Evolutionary conservation across 1,140 invertebrate genomes (phyloP), one percentile per base, ranked within the genome.

Genomic region (Lordiphosa stackelbergi): DNA sequence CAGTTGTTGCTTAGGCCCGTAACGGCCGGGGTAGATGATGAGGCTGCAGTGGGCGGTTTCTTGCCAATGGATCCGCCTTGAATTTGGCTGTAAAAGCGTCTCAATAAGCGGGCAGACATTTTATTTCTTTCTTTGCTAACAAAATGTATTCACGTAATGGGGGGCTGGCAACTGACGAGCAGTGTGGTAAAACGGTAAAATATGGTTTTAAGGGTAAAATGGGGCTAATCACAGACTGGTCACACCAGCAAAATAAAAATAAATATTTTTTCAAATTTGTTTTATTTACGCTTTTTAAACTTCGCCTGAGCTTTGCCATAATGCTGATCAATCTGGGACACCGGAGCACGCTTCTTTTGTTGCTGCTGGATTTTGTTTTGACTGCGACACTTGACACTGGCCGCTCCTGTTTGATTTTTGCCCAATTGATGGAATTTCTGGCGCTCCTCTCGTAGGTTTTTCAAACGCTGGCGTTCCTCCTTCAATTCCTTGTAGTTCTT

Each of bases 1-100:
- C 91, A 90, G 48, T 90, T 91, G 43, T 88, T 88, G 70, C 90
- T 93, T 1, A 94, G 86, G 22, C 93, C 93, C 62, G 89, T 88
- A 3, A 93, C 93, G 84, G 41, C 34, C 19, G 49, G 34, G 12
- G 35, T 9, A 8, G 47, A 46, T n/a, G 45, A 24, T 22, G 42
- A 51, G 43, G 37, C 19, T 19, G 2, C 19, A 19, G 51, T 40
- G 12, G 54, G 5, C 5, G 53, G 9, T 34, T 47, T 63, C 10
- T 59, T 9, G 24, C 53, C 55, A 13, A 60, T 35, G 22, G 63
- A 38, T 22, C 72, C 56, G n/a, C 58, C 73, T 22, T 68, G 58
- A 42, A 73, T 64, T 37, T 86, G 84, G 52, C 69, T 83, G 48
- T 78, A 86, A 51, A 46, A 48, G 10, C 85, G 84, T 43, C 62